phyloP scores from a whole-genome alignment of 2,797 vertebrate genomes.

The Cyclopterus lumpus region DNA sequence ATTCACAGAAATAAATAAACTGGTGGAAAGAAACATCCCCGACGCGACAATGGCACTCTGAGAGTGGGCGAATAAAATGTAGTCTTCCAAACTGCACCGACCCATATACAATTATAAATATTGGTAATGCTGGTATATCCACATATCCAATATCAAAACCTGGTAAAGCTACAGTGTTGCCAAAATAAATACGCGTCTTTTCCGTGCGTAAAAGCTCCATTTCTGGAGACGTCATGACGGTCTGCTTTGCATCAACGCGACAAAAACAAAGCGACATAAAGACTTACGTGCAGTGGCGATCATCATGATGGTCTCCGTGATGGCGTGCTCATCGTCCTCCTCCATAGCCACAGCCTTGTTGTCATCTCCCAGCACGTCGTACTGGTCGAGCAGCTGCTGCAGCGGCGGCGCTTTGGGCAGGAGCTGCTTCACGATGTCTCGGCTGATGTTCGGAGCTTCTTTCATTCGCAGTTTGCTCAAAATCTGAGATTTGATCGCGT shows the following conservation, averaged over 20 bases:
- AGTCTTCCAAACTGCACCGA: neutral
- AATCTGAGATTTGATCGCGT: conserved; percentile 97
- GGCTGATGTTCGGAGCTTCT: conserved; percentile 97
- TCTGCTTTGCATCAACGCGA: neutral
- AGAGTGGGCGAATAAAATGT: neutral
- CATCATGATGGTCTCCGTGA: conserved; percentile 94
- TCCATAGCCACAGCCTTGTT: conserved; percentile 90
- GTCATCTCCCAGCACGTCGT: conserved; percentile 96
- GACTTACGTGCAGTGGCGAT: conserved; percentile 96
- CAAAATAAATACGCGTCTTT: neutral
- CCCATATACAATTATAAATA: neutral
- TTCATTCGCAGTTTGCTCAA: conserved; percentile 98
- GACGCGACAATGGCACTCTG: neutral
- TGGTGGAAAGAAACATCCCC: neutral
- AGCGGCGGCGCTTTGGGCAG: conserved; percentile 96
- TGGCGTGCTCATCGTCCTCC: conserved; percentile 96
- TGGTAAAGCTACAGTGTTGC: fast-evolving
- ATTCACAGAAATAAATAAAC: conserved; percentile 15
- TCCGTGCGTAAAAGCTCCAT: conserved; percentile 41
- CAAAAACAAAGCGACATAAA: neutral
- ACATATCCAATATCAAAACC: neutral
- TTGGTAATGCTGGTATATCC: neutral
- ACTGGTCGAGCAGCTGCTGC: conserved; percentile 97
- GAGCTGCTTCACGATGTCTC: conserved; percentile 94
- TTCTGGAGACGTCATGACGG: conserved; percentile 11